Evolutionary conservation across 2,113 vertebrate genomes (phyloP).

Genomic region (Chaetops frenatus): DNA sequence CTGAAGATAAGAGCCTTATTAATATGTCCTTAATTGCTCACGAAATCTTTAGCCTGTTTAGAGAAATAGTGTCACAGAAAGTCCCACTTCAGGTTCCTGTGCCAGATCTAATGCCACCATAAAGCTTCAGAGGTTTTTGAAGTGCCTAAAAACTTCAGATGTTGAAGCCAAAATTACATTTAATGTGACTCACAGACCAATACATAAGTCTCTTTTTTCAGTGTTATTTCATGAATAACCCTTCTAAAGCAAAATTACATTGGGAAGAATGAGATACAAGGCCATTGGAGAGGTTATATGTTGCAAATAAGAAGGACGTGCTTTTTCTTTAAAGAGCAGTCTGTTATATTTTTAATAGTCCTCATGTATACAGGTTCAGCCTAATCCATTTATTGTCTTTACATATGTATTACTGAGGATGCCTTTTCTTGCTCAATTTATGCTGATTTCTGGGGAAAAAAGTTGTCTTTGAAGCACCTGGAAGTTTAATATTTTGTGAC

Average conservation of each 20-base stretch:
- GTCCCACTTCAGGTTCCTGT: not conserved
- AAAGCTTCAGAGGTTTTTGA: not conserved
- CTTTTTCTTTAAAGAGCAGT: not conserved
- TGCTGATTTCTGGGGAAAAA: not conserved
- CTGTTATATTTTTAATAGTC: not conserved
- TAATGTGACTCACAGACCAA: not conserved
- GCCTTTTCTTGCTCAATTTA: not conserved
- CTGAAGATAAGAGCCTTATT: not conserved
- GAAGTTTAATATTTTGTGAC: not conserved
- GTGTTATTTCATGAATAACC: not conserved
- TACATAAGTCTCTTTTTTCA: not conserved
- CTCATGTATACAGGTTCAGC: not conserved
- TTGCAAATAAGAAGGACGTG: not conserved
- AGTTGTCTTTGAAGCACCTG: not conserved
- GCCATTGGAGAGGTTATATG: not conserved
- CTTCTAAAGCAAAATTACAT: not conserved
- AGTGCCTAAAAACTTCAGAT: slow-evolving; percentile 15
- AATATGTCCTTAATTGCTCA: not conserved
- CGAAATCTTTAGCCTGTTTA: not conserved
- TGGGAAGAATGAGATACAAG: not conserved
- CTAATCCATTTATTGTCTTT: not conserved
- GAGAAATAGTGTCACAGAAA: not conserved
- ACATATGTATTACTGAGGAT: not conserved
- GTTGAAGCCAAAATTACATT: not conserved
- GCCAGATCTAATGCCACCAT: not conserved